Base-by-base conservation (phyloP, 1,140 invertebrate genomes). In the Drosophila neocordata region DNA sequence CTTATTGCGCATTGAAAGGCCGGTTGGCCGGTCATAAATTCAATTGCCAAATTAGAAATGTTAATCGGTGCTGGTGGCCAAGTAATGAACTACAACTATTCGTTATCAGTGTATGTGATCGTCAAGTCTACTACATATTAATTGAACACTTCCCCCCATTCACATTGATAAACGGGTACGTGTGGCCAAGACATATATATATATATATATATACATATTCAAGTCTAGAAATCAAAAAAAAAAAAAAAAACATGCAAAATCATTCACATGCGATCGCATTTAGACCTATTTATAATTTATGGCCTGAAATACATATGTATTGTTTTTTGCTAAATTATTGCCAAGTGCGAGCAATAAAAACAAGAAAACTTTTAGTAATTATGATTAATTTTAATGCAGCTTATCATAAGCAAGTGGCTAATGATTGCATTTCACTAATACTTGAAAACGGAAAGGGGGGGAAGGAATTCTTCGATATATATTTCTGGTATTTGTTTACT, bases 161-260 rank as follows among this genome's bases (percentile, higher is more conserved):
- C 22, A 41, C 63, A 83, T 66, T 84, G 81, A 84, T 84, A 87
- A 81, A 41, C 35, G 44, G 6, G 13, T 69, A 68, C 73, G 76
- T 84, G 80, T 44, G 61, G 20, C 7, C 52, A 20, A 6, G n/a
- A 8, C 27, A 27, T 35, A 57, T 11, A 13, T 44, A 18, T 27
- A 24, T 35, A 5, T 35, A 11, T 35, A 35, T 2, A 35, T 12
- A 35, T 35, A n/a, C n/a, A n/a, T n/a, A 37, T 11, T 37, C 11
- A 37, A 38, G 37, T 38, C 37, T 6, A 13, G n/a, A 35, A 18
- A 3, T 9, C 44, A 18, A 18, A 3, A 2, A 5, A 51, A 51
- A 5, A 4, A 2, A 53, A 53, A 27, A 31, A 80, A 72, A 65
- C 34, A 53, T 53, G 56, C 53, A 61, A 75, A 18, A 75, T 48